These are phyloP conservation scores for Tetragnatha versicolor DNA, from an alignment of 1,140 invertebrate species.

Conservation along the genomic window DNA sequence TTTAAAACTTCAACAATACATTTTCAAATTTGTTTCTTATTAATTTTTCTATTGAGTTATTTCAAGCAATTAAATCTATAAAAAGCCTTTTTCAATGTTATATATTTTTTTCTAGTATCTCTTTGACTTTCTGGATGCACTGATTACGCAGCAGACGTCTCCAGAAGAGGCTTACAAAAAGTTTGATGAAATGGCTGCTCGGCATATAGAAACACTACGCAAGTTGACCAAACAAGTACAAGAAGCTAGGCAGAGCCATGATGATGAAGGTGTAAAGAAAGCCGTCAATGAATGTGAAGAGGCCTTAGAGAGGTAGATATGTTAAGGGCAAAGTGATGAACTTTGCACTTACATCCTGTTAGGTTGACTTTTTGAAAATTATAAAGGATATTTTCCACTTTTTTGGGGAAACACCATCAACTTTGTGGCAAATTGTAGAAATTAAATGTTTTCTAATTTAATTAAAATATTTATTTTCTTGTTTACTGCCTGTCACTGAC, in stretches of 20 bases:
- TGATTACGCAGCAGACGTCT: conserved; percentile 97
- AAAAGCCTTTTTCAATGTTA: neutral
- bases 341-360: no score
- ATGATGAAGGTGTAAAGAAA: conserved; percentile 87
- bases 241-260: conserved; percentile 85
- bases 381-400: no score
- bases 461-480: no score
- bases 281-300: conserved; percentile 93
- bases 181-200: conserved; percentile 92
- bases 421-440: no score
- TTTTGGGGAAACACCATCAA: no score
- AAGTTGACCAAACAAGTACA: conserved; percentile 91
- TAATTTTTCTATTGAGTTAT: neutral
- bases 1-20: neutral
- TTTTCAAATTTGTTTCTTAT: neutral
- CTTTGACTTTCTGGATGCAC: conserved; percentile 79
- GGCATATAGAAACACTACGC: conserved; percentile 87
- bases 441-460: no score
- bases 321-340: neutral
- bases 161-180: conserved; percentile 97
- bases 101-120: conserved; percentile 70
- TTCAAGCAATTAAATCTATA: neutral
- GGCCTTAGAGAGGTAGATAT: conserved; percentile 79
- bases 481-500: no score
- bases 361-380: no score